Conservation (phyloP, 2,888 invertebrate genomes). For the Microctonus brassicae region DNA sequence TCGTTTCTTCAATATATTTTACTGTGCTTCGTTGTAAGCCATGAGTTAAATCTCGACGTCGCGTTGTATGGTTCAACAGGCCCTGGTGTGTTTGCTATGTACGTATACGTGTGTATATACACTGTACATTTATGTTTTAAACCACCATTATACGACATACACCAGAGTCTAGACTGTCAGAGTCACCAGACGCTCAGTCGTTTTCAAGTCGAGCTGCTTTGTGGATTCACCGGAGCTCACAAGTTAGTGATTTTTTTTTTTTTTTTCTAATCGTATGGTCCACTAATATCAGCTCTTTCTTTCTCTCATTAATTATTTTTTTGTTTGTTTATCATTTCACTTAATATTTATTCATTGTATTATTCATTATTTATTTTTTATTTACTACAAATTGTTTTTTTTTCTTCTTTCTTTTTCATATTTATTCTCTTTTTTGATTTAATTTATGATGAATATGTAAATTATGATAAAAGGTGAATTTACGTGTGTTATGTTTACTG, state of each 20-base stretch:
- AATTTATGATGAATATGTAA: too few species aligned
- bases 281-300: too few species aligned
- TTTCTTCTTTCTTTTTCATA: background rate
- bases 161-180: slow-evolving; percentile 33
- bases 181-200: too few species aligned
- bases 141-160: slow-evolving; percentile 31
- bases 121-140: too few species aligned
- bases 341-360: too few species aligned
- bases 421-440: too few species aligned
- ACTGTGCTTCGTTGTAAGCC: slow-evolving; percentile 26
- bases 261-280: too few species aligned
- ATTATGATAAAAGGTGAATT: too few species aligned
- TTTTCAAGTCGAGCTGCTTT: slow-evolving; percentile 25
- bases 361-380: too few species aligned
- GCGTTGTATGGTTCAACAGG: slow-evolving; percentile 28
- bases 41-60: slow-evolving; percentile 24
- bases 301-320: too few species aligned
- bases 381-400: background rate
- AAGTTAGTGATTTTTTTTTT: background rate
- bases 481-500: background rate
- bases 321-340: too few species aligned
- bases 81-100: slow-evolving; percentile 34
- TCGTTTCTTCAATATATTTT: background rate
- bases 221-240: slow-evolving; percentile 11
- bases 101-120: background rate